A percentile compares a stretch with the other conserved stretches of the same genome.
Conservation (phyloP, 2,888 invertebrate genomes). For the Anodontia alba region DNA sequence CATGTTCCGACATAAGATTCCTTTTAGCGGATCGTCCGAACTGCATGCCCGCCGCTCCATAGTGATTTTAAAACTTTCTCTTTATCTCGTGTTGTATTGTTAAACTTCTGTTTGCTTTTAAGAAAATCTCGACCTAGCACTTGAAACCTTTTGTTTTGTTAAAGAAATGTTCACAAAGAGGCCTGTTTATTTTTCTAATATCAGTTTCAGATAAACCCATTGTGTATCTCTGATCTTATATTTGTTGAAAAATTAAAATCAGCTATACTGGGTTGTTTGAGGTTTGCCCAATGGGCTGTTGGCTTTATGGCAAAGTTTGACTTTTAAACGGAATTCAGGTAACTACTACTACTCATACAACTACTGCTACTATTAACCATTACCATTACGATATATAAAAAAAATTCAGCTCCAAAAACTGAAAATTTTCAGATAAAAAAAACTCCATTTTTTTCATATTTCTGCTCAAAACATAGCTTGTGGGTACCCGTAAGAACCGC, state of each 20-base stretch:
- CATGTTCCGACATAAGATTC: too few relatives aligned
- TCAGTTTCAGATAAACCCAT: constrained; percentile 60
- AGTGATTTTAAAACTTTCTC: constrained; percentile 5
- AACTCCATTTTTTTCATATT: too few relatives aligned
- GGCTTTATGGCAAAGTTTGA: too few relatives aligned
- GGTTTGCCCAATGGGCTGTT: background rate
- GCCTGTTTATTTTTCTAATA: constrained; percentile 61
- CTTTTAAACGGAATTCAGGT: background rate
- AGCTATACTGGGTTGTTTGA: background rate
- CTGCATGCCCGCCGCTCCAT: constrained; percentile 1
- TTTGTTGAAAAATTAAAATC: constrained; percentile 63
- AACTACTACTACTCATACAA: too few relatives aligned
- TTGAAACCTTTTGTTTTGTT: constrained; percentile 66
- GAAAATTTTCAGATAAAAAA: too few relatives aligned
- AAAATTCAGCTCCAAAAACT: too few relatives aligned
- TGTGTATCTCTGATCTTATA: constrained; percentile 57
- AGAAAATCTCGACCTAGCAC: constrained; percentile 61
- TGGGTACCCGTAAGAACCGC: too few relatives aligned
- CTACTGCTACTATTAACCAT: too few relatives aligned
- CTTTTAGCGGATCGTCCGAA: too few relatives aligned
- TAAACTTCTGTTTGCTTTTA: constrained; percentile 65
- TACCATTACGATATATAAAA: too few relatives aligned
- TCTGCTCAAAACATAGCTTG: too few relatives aligned
- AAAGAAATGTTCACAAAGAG: constrained; percentile 63
- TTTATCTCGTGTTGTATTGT: constrained; percentile 49